Conservation (phyloP, 2,797 vertebrate genomes). For the Epinephelus awoara region DNA sequence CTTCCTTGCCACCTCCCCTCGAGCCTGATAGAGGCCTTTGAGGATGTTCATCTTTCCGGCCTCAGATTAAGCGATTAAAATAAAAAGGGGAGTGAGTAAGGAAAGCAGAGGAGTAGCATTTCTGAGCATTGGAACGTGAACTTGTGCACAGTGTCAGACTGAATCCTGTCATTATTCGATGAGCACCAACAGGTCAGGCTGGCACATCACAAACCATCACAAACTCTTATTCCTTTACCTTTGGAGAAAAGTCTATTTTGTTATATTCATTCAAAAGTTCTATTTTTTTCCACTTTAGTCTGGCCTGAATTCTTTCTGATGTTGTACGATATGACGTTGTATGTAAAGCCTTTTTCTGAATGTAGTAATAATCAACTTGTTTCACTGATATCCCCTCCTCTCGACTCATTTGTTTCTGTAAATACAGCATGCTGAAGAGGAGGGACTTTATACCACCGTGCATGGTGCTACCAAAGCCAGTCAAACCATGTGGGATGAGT, state of each 20-base stretch:
- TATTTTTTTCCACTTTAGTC: slow-evolving; percentile 83
- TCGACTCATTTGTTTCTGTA: slow-evolving; percentile 74
- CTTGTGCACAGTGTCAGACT: slow-evolving; percentile 73
- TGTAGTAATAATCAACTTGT: slow-evolving; percentile 81
- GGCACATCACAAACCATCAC: slow-evolving; percentile 68
- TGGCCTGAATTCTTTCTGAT: slow-evolving; percentile 75
- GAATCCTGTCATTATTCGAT: slow-evolving; percentile 59
- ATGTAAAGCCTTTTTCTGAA: slow-evolving; percentile 85
- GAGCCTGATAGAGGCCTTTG: slow-evolving; percentile 4
- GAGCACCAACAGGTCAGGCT: slow-evolving; percentile 71
- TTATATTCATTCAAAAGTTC: slow-evolving; percentile 84
- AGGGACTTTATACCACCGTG: slow-evolving; percentile 63
- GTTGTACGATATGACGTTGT: slow-evolving; percentile 76
- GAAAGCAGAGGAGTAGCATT: slow-evolving; percentile 47
- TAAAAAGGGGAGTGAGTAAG: slow-evolving; percentile 2
- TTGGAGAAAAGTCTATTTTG: slow-evolving; percentile 85
- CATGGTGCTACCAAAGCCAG: slow-evolving; percentile 82
- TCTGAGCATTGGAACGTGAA: slow-evolving; percentile 62
- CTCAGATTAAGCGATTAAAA: slow-evolving; percentile 14
- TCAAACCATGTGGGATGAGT: slow-evolving; percentile 49
- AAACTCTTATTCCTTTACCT: slow-evolving; percentile 77
- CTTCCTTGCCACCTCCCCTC: slow-evolving; percentile 29
- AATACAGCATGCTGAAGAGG: slow-evolving; percentile 77
- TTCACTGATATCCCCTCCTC: slow-evolving; percentile 58
- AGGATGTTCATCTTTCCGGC: slow-evolving; percentile 20